phyloP scores from a whole-genome alignment of 1,140 invertebrate genomes.

The Tenebrio molitor region DNA sequence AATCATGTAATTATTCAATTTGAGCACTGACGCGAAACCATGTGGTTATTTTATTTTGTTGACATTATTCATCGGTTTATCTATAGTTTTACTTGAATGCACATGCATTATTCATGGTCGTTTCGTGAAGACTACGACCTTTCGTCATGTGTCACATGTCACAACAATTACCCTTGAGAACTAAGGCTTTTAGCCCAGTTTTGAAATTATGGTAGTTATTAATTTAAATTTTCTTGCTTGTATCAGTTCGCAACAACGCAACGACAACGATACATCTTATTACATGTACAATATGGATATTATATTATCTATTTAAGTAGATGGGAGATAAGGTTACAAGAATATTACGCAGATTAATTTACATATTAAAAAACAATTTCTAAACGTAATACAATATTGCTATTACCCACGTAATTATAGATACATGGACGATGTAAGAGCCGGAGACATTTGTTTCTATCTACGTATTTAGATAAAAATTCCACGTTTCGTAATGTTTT shows the following conservation, averaged over 20 bases:
- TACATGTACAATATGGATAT: conserved; percentile 3
- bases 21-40: no score
- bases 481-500: no score
- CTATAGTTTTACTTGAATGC: conserved; percentile 28
- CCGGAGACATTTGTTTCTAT: no score
- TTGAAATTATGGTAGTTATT: conserved; percentile 18
- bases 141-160: conserved; percentile 35
- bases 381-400: conserved; percentile 8
- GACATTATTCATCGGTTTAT: conserved; percentile 6
- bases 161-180: conserved; percentile 32
- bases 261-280: conserved; percentile 8
- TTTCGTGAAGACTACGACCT: conserved; percentile 27
- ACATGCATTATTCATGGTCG: conserved; percentile 30
- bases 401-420: conserved; percentile 25
- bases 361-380: conserved; percentile 6
- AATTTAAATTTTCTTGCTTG: conserved; percentile 32
- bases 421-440: not conserved
- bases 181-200: conserved; percentile 28
- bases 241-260: not conserved
- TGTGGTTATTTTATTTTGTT: not conserved
- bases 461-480: no score
- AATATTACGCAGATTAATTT: conserved; percentile 12
- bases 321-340: conserved; percentile 18
- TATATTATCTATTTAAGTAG: conserved; percentile 13
- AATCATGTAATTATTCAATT: no score